Base-by-base conservation (phyloP, 2,888 invertebrate species). In the Pelosia muscerda region DNA sequence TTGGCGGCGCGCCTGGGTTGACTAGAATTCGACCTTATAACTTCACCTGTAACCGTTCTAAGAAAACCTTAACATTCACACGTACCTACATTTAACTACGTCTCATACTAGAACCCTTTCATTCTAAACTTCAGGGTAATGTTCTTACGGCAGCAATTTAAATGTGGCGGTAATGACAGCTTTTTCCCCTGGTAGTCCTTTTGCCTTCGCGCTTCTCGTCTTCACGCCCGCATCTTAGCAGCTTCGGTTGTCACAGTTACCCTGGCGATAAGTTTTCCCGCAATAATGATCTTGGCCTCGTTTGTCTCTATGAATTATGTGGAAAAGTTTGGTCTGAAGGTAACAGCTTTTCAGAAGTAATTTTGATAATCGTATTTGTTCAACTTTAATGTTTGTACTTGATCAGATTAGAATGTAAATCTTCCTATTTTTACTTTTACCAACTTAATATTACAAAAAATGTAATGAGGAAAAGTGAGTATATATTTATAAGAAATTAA, bases 321-420 rank as follows among this genome's bases (percentile, higher is more conserved):
- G 15, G 93, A 93, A 66, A 88, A 79, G 68, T 81, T 90, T 31
- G 91, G 90, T 3, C 87, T 92, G 74, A 91, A 90, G 89, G 94
- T 93, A 78, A 77, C 73, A 68, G 57, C 49, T 54, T 61, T 69
- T 69, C 62, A 67, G 56, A 69, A 77, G 73, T 78, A 71, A 76
- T 77, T 77, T 76, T 78, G 76, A 77, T 73, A 69, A 78, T 78
- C 78, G 77, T 72, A 73, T 68, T 76, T 69, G 61, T 73, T 28
- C 56, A 62, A 68, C 55, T 66, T 58, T 73, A 71, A 78, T 76
- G 71, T 78, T 71, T 76, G 68, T 69, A 73, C 65, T 67, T 73
- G 68, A 78, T 78, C 73, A 76, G 76, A 77, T 77, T 73, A 77
- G 65, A 62, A 25, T 60, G 60, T 66, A 67, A 75, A 67, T 70